Evolutionary conservation across 2,888 invertebrate species (phyloP), one percentile per base, ranked within the genome.

Genomic region (Tenthredo notha): DNA sequence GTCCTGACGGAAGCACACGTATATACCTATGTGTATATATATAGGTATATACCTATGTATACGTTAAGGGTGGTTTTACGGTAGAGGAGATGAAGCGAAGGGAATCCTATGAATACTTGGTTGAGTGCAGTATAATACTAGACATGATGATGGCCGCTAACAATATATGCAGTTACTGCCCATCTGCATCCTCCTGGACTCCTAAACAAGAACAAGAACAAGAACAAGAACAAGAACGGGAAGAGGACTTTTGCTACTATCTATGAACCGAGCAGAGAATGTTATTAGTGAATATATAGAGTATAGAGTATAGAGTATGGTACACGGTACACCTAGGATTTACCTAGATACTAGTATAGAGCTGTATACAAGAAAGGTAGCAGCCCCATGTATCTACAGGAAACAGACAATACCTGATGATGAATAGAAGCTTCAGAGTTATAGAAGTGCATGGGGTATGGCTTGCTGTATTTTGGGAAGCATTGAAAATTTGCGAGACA

Each of bases 61-160:
- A 10, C 43, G 40, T 21, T n/a, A 10, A 74, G 43, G 74, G n/a
- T n/a, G 77, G 25, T 10, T 37, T 7, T 29, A 50, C n/a, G 50
- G 33, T 3, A 9, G 61, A 40, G 61, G 84, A 85, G 84, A 85
- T 74, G 84, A 83, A 67, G 70, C 80, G 25, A 84, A 85, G 84
- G 84, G 86, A 86, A 86, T 75, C 86, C 84, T 37, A 83, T 83
- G 83, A 83, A 83, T 83, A 83, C 83, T 83, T 83, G 70, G 47
- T 50, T 70, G 83, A 65, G 83, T 47, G 67, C n/a, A 50, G 50
- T 65, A 83, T 65, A 58, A 80, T 43, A 33, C 80, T 37, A 61
- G 58, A 43, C 47, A 4, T 12, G 58, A 77, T n/a, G 80, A 50
- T 61, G 21, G 61, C n/a, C 21, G 65, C 65, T 37, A 77, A 15